Evolutionary conservation across 2,113 vertebrate genomes (phyloP).

Genomic region (Zingel zingel): DNA sequence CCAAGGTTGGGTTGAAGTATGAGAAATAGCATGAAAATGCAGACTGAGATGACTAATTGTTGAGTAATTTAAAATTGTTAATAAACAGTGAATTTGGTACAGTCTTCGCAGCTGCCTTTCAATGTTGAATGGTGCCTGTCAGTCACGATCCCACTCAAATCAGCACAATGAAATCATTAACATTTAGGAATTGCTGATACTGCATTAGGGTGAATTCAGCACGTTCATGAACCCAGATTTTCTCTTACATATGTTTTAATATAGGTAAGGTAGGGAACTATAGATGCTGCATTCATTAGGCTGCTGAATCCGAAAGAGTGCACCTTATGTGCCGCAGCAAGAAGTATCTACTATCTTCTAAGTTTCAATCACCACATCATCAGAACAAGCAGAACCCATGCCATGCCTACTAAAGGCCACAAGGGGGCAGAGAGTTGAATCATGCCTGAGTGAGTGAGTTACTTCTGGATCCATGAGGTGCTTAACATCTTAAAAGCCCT

Average conservation of each 20-base stretch:
- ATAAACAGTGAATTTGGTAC: neutral
- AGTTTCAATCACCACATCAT: neutral
- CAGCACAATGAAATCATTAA: neutral
- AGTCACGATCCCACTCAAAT: neutral
- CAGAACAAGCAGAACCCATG: neutral
- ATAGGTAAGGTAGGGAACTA: neutral
- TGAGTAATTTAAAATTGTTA: neutral
- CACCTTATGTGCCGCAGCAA: neutral
- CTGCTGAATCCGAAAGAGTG: neutral
- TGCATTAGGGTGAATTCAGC: neutral
- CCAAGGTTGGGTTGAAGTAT: neutral
- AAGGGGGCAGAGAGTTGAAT: conserved; percentile 41
- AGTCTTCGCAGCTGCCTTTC: neutral
- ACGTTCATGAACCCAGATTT: neutral
- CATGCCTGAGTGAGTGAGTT: neutral
- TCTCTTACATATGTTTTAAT: neutral
- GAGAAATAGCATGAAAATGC: neutral
- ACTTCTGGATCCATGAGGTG: neutral
- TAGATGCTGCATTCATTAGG: neutral
- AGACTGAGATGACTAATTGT: neutral
- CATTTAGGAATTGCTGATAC: neutral
- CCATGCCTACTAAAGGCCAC: conserved; percentile 11
- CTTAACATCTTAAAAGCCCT: conserved; percentile 1
- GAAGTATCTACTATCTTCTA: neutral
- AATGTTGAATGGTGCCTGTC: neutral